These are phyloP conservation scores for Petrosia ficiformis DNA, from an alignment of 37 sponge, comb jelly and placozoan species.

Conservation along the genomic window DNA sequence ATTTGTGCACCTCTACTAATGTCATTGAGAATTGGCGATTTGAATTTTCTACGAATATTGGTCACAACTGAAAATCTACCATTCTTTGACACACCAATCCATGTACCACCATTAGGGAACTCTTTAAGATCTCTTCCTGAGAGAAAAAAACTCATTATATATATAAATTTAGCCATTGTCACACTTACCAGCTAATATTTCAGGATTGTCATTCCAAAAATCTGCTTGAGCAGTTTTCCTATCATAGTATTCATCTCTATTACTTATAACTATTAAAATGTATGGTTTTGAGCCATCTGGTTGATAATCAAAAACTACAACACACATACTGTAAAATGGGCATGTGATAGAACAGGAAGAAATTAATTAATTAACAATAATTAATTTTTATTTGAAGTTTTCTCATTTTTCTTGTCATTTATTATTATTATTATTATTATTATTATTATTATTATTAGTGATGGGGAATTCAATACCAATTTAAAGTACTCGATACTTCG, in stretches of 20 bases:
- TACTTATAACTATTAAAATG: constrained; percentile 49
- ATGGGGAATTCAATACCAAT: too few species aligned
- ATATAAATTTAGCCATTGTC: background rate
- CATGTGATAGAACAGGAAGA: too few species aligned
- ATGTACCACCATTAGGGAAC: constrained; percentile 55
- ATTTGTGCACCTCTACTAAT: constrained; percentile 58
- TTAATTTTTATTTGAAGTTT: too few species aligned
- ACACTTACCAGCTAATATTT: constrained; percentile 54
- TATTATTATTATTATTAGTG: too few species aligned
- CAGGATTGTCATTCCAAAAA: constrained; percentile 51
- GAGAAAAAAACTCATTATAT: too few species aligned
- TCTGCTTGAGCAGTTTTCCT: constrained; percentile 25
- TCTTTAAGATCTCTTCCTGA: constrained; percentile 45
- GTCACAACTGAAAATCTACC: constrained; percentile 78
- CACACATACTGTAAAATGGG: too few species aligned
- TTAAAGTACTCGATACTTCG: too few species aligned
- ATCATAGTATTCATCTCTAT: constrained; percentile 72
- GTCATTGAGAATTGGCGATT: background rate
- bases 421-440: too few species aligned
- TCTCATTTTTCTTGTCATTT: too few species aligned
- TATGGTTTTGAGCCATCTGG: constrained; percentile 26
- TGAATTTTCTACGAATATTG: constrained; percentile 50
- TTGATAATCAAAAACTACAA: constrained; percentile 47
- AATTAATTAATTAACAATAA: too few species aligned
- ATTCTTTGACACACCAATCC: constrained; percentile 68